Percentiles rank a stretch among this genome's conserved stretches.
These are phyloP conservation scores for Helobdella robusta DNA, from an alignment of 2,888 invertebrate genomes.

Conservation along the genomic window DNA sequence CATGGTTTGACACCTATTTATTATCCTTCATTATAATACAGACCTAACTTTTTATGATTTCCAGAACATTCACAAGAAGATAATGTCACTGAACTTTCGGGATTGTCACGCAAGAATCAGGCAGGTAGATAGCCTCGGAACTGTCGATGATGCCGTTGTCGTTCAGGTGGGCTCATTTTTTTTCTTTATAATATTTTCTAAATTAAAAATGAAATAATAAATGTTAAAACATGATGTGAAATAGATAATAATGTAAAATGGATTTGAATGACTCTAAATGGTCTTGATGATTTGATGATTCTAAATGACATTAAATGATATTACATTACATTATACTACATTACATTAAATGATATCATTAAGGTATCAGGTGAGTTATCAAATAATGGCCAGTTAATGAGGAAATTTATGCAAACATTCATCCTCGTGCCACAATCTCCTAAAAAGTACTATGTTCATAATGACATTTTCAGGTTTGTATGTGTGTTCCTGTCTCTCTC, in stretches of 20 bases:
- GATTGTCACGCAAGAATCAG: conserved; percentile 96
- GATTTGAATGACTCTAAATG: no score
- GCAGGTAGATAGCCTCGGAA: conserved; percentile 89
- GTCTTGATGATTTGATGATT: no score
- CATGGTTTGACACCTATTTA: background rate
- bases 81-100: conserved; percentile 84
- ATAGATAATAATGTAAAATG: no score
- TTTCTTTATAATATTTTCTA: no score
- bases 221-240: no score
- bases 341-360: no score
- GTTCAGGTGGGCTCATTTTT: conserved; percentile 69
- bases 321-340: no score
- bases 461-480: conserved; percentile 85
- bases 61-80: conserved; percentile 90
- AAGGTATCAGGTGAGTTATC: conserved; percentile 93
- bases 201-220: no score
- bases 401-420: conserved; percentile 94
- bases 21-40: background rate
- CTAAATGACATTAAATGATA: no score
- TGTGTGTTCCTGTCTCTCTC: no score
- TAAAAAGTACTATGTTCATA: conserved; percentile 95
- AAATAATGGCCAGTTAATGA: conserved; percentile 90
- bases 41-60: background rate
- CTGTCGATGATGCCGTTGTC: conserved; percentile 84
- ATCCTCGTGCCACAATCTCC: conserved; percentile 86